Conservation (phyloP, 2,888 invertebrate genomes). For the Capitulum mitella region DNA sequence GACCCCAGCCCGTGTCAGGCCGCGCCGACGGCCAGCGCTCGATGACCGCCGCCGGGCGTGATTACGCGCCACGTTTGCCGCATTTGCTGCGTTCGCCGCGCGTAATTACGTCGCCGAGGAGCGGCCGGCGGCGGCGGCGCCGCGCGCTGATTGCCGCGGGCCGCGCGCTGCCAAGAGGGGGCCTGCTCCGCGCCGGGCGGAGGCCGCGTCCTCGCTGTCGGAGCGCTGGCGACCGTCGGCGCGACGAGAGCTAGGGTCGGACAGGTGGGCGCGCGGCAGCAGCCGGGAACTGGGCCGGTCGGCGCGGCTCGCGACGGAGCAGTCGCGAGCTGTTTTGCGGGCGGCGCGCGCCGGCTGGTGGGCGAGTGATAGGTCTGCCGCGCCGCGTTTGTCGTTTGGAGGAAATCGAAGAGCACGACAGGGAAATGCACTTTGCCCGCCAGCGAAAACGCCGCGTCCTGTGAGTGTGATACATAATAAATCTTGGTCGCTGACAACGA, state of each 20-base stretch:
- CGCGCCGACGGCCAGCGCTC: not conserved
- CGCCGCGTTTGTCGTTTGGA: constrained; percentile 1
- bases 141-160: not conserved
- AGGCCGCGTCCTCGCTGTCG: not conserved
- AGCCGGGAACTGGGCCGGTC: not conserved
- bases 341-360: not conserved
- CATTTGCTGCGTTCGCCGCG: not conserved
- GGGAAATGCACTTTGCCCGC: not conserved
- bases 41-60: not conserved
- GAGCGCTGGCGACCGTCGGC: not conserved
- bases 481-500: not conserved
- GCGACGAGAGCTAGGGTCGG: not conserved
- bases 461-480: not conserved
- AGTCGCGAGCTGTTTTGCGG: not conserved
- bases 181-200: not conserved
- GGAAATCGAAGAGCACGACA: not conserved
- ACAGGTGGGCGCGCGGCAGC: not conserved
- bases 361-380: not conserved
- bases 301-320: not conserved
- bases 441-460: not conserved
- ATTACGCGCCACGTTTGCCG: not conserved
- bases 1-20: not conserved
- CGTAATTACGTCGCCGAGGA: not conserved
- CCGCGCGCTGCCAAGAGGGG: not conserved
- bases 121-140: not conserved